Evolutionary conservation across 1,140 invertebrate genomes (phyloP), one percentile per base, ranked within the genome.

Genomic region (Lasaia peninsularis): DNA sequence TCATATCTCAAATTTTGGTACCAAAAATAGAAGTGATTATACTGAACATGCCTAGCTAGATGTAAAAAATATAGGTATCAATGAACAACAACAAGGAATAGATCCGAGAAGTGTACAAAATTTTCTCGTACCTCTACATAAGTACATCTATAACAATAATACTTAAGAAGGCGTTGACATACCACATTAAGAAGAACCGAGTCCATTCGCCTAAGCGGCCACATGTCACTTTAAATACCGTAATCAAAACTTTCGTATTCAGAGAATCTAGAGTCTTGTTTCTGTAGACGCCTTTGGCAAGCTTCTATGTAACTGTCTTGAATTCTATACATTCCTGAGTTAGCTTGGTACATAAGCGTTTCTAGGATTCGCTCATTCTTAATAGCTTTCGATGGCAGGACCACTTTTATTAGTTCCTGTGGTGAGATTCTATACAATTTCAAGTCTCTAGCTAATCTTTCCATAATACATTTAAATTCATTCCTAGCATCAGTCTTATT

Each of bases 391-490:
- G 96, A 96, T 37, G 96, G 97, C 63, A 98, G 88, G 34, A 98
- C 96, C 65, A 97, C 94, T 90, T 96, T 97, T 56, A 98, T 96
- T 44, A 98, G 91, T 89, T 98, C 96, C 73, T 97, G 96, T 4
- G 96, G 96, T 54, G 96, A 95, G 76, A 98, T 98, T 74, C 95
- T 93, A 71, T 97, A 95, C 21, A 98, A 87, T 86, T 98, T 97
- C 5, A 98, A 90, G 80, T 98, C 96, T 63, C 95, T 92, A 28
- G 96, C 95, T 65, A 98, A 87, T 68, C 97, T 90, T 68, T 97
- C 96, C 96, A 97, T 97, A 60, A 95, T 97, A 77, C 95, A 96
- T 79, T 96, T 95, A 84, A 97, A 97, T 89, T 97, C 96, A 68
- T 96, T 91, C 83, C 95, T 96, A 40, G 94, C 94, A 78, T 97